Base-by-base conservation (phyloP, 2,797 vertebrate genomes). In the Okamejei kenojei region DNA sequence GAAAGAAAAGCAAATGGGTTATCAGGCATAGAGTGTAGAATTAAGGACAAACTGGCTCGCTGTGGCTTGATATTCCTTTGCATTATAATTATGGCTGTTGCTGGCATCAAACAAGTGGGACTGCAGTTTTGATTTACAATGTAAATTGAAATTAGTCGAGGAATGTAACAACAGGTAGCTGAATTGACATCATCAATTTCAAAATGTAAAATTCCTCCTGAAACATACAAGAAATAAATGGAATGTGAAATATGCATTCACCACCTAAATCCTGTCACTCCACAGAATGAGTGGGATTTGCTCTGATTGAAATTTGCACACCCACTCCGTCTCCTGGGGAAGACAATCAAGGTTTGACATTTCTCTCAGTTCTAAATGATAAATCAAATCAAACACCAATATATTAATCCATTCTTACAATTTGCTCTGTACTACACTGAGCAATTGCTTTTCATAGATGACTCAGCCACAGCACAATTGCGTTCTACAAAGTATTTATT, bases 381-480 rank as follows among this genome's bases (percentile, higher is more conserved):
- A 68, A 68, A 68, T 68, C 84, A 88, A 35, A 68, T 88, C n/a
- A 88, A 88, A 68, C 61, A 68, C 61, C 61, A 88, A 68, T 17
- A 88, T 35, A 68, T 68, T n/a, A 88, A 88, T 68, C 61, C 61
- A 88, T 68, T 35, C 84, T 88, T 38, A 88, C 61, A 88, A 88
- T 68, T 88, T 68, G n/a, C 23, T 19, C 84, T 68, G 19, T 68
- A 65, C n/a, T 68, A 68, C 32, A 7, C 84, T 88, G 58, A 68
- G 15, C 17, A 68, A 32, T 88, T 88, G 17, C n/a, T 84, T 88
- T 35, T 7, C n/a, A 88, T 32, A 88, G 0, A 88, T 68, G 61
- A 23, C 17, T 86, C 82, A 88, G 17, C 19, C 32, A 58, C n/a
- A 54, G 63, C 84, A 68, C 61, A 19, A 35, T 88, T 88, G 15